Evolutionary conservation across 2,113 vertebrate species (phyloP), one percentile per base, ranked within the genome.

Genomic region (Misgurnus mizolepis): DNA sequence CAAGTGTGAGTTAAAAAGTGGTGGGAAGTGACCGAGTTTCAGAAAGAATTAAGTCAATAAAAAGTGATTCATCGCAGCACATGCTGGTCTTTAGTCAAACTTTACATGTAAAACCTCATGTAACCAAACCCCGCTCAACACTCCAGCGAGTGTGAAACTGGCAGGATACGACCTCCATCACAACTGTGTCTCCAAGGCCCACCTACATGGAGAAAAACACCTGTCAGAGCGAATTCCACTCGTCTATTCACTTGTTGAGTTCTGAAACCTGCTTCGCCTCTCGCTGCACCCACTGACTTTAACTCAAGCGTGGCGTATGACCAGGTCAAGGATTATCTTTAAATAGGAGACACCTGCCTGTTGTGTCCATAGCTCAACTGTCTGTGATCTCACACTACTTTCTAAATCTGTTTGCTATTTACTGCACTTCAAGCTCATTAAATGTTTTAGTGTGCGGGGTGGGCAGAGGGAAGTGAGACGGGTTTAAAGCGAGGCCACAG

Each of bases 271-370:
- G 43, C 68, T 67, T 69, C 71, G 50, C 64, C 45, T 47, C 69
- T 58, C 74, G 4, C 43, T 41, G 43, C 22, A 66, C 47, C 34
- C 83, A 56, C 47, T 40, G 65, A 39, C 50, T 66, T 17, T 34
- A 55, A 45, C 58, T 77, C 58, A 62, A 27, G 45, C 67, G 15
- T n/a, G 22, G 82, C 70, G 79, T 76, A 83, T 43, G 60, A 85
- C 62, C 82, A 81, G 88, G 86, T 91, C 90, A 90, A 92, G 88
- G 90, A 84, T 86, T 76, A 56, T 79, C 88, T 90, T 87, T 85
- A 89, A 89, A 91, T 91, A 92, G 90, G 83, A 84, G 76, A 87
- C 88, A 91, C 89, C 90, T 90, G 90, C 87, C 85, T 76, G 68
- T 84, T 90, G 76, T 83, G 85, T 80, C 80, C 85, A 87, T 86